Percentiles rank a stretch among this genome's conserved stretches.
Conservation (phyloP, 2,797 vertebrate species). For the Brotula barbata region DNA sequence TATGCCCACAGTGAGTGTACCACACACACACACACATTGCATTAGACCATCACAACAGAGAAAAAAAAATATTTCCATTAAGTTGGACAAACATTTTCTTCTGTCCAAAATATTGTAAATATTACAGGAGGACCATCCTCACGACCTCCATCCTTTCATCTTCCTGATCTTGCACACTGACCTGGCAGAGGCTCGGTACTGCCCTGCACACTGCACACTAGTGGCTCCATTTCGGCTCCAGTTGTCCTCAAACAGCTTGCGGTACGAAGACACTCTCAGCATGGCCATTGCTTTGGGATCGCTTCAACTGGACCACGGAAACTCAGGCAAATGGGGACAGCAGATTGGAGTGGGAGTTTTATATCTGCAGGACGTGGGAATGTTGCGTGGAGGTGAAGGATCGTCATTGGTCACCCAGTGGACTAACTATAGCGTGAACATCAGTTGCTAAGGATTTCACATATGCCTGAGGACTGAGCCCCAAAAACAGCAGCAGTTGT, state of each 20-base stretch:
- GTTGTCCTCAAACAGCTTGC: slow-evolving; percentile 72
- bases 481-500: slow-evolving; percentile 9
- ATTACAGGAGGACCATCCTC: not conserved
- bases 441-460: slow-evolving; percentile 74
- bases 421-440: slow-evolving; percentile 64
- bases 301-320: slow-evolving; percentile 19
- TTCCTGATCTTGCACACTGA: slow-evolving; percentile 45
- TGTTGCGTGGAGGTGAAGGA: slow-evolving; percentile 67
- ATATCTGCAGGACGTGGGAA: slow-evolving; percentile 66
- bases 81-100: not conserved
- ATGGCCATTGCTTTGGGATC: slow-evolving; percentile 64
- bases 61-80: not conserved
- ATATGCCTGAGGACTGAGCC: slow-evolving; percentile 36
- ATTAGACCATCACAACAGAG: not conserved
- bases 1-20: no score
- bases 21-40: no score
- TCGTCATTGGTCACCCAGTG: slow-evolving; percentile 46
- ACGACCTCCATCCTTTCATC: not conserved
- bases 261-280: slow-evolving; percentile 81
- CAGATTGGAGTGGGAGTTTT: slow-evolving; percentile 50
- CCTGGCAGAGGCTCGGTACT: slow-evolving; percentile 55
- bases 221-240: slow-evolving; percentile 53
- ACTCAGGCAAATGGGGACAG: slow-evolving; percentile 39
- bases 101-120: not conserved
- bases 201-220: slow-evolving; percentile 55